A percentile compares a stretch with the other conserved stretches of the same genome.
Conservation (phyloP, 2,797 vertebrate genomes). For the Brotula barbata region DNA sequence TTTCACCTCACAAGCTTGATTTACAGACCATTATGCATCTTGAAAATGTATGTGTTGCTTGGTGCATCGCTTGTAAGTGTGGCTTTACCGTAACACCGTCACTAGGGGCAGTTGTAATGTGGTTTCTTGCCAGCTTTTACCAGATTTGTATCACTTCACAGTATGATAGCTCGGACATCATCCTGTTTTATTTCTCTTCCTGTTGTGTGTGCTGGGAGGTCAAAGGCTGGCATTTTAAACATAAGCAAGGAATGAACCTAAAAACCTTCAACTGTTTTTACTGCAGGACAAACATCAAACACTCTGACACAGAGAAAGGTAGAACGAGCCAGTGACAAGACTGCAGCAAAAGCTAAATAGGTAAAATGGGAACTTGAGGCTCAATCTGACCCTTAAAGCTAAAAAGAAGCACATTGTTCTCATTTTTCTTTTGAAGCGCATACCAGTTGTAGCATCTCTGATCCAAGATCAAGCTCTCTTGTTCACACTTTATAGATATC, state of each 20-base stretch:
- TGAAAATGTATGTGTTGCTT: background rate
- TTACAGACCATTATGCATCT: conserved; percentile 27
- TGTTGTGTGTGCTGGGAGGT: conserved; percentile 26
- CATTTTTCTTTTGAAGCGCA: conserved; percentile 11
- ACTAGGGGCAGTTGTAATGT: conserved; percentile 18
- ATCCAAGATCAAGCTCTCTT: background rate
- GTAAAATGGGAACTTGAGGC: conserved; percentile 18
- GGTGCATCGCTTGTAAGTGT: conserved; percentile 59
- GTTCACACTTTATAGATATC: background rate
- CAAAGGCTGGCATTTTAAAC: conserved; percentile 28
- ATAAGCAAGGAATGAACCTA: conserved; percentile 21
- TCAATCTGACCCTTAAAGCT: conserved; percentile 7
- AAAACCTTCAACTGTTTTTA: conserved; percentile 14
- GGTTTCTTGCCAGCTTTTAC: background rate
- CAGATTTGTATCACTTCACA: conserved; percentile 15
- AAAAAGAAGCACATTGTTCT: conserved; percentile 17
- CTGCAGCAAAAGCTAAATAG: conserved; percentile 7
- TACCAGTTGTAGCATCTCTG: conserved; percentile 10
- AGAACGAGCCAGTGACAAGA: conserved; percentile 9
- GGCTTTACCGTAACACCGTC: conserved; percentile 61
- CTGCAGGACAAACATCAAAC: conserved; percentile 28
- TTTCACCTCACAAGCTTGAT: conserved; percentile 17
- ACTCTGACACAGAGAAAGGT: conserved; percentile 26
- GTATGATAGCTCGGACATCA: conserved; percentile 16
- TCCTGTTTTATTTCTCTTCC: conserved; percentile 2